These are phyloP conservation scores for Drosophila tripunctata DNA, from an alignment of 2,888 invertebrate species.

Conservation along the genomic window DNA sequence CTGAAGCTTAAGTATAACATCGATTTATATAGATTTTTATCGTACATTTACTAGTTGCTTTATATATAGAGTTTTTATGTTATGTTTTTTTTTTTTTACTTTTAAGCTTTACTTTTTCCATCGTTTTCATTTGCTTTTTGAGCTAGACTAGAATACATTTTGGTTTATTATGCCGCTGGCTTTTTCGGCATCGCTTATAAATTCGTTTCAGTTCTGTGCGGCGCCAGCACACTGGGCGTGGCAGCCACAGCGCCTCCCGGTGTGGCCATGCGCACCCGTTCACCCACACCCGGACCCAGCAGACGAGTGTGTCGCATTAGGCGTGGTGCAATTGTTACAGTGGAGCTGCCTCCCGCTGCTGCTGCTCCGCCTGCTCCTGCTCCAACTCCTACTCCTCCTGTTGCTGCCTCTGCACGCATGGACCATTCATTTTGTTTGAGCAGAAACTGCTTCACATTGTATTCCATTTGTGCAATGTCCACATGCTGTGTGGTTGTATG, in stretches of 20 bases:
- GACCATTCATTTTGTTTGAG: slow-evolving; percentile 86
- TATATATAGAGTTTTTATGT: slow-evolving; percentile 39
- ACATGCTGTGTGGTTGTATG: slow-evolving; percentile 84
- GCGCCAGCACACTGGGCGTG: slow-evolving; percentile 62
- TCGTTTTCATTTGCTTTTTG: slow-evolving; percentile 1
- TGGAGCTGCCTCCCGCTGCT: background rate
- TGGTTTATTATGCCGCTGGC: slow-evolving; percentile 43
- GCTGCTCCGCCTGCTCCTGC: background rate
- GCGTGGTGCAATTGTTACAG: slow-evolving; percentile 3
- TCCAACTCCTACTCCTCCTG: background rate
- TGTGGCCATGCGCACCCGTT: slow-evolving; percentile 68
- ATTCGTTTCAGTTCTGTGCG: slow-evolving; percentile 84
- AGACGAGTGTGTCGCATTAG: slow-evolving; percentile 71
- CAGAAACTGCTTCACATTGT: slow-evolving; percentile 90
- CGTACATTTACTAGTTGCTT: slow-evolving; percentile 43
- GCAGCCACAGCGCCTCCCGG: slow-evolving; percentile 59
- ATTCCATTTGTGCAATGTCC: slow-evolving; percentile 90
- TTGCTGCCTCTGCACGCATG: slow-evolving; percentile 71
- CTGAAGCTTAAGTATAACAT: slow-evolving; percentile 37
- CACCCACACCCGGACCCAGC: slow-evolving; percentile 78
- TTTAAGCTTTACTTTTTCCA: background rate
- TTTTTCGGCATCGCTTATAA: slow-evolving; percentile 75
- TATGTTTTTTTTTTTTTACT: slow-evolving; percentile 21
- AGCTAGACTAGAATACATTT: slow-evolving; percentile 71
- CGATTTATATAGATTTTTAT: slow-evolving; percentile 28